Percentiles rank a stretch among this genome's conserved stretches.
Conservation (phyloP, 2,113 vertebrate species). For the Rhinogobius similis region DNA sequence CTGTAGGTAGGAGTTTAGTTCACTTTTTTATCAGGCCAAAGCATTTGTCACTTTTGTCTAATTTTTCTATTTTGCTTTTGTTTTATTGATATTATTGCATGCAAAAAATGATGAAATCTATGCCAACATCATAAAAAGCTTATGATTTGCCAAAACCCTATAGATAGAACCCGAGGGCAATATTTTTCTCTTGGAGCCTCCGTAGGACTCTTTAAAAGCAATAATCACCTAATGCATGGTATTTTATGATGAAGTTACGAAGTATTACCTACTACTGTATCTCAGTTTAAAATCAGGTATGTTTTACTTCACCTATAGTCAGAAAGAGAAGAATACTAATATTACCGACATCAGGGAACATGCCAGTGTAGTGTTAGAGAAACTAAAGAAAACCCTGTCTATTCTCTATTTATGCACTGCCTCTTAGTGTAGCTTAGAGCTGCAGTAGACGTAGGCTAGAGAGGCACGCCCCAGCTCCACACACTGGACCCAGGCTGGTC, state of each 20-base stretch:
- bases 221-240: conserved; percentile 90
- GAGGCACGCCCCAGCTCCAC: conserved; percentile 71
- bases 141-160: conserved; percentile 84
- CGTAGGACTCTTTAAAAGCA: conserved; percentile 85
- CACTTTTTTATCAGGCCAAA: conserved; percentile 84
- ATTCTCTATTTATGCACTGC: conserved; percentile 87
- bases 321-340: conserved; percentile 77
- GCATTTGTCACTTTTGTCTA: conserved; percentile 82
- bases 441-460: conserved; percentile 80
- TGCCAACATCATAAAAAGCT: conserved; percentile 85
- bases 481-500: conserved; percentile 19
- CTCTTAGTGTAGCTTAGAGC: conserved; percentile 79
- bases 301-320: conserved; percentile 87
- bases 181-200: conserved; percentile 83
- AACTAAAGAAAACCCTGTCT: conserved; percentile 78
- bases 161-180: conserved; percentile 85
- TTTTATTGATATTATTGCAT: conserved; percentile 80
- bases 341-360: conserved; percentile 86
- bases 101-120: conserved; percentile 82
- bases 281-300: conserved; percentile 87
- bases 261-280: conserved; percentile 86
- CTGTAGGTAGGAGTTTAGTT: conserved; percentile 65
- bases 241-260: conserved; percentile 84
- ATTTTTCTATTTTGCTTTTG: conserved; percentile 60
- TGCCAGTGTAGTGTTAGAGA: conserved; percentile 85